Evolutionary conservation across 2,797 vertebrate species (phyloP), one percentile per base, ranked within the genome.

Genomic region (Siniperca scherzeri): DNA sequence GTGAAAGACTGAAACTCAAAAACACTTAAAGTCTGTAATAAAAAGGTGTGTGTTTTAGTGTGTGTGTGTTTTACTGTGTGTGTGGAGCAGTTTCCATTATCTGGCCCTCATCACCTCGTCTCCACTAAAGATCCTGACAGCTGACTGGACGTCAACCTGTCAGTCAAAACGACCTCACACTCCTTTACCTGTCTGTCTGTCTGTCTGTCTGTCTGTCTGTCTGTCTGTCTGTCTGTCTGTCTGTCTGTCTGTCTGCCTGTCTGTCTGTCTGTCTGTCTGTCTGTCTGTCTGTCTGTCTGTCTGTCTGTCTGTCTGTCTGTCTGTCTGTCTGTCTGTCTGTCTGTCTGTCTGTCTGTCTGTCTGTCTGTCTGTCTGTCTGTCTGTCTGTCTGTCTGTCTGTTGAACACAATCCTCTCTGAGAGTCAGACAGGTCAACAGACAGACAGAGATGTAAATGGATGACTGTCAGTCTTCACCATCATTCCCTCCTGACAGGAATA

Each of bases 401-500:
- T 27, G 16, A 44, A 60, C 60, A 70, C 13, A 16, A 27, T 44
- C 38, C 72, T 65, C 5, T 17, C 78, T 52, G 44, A 16, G 40
- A 65, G 62, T 44, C 64, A 48, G 62, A 66, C 65, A 55, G 25
- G 19, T 30, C 3, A 8, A 61, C 60, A 21, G 70, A 68, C 75
- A 68, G 77, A 67, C 66, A 66, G 52, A 70, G 77, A 83, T 72
- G 69, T 87, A 82, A 84, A 84, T 81, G 75, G 66, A 76, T 59
- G 50, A 82, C 71, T 79, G 80, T 85, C 83, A 81, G 66, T 87
- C 68, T 77, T 65, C 59, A 62, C 66, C 60, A 77, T 85, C n/a
- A 30, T 71, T 71, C 57, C 73, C 42, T 57, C 33, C 67, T 78
- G 85, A 77, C 77, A 81, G 56, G 84, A 86, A 88, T 83, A 88